Evolutionary conservation across 2,888 invertebrate genomes (phyloP).

Genomic region (Epinotia ramella): DNA sequence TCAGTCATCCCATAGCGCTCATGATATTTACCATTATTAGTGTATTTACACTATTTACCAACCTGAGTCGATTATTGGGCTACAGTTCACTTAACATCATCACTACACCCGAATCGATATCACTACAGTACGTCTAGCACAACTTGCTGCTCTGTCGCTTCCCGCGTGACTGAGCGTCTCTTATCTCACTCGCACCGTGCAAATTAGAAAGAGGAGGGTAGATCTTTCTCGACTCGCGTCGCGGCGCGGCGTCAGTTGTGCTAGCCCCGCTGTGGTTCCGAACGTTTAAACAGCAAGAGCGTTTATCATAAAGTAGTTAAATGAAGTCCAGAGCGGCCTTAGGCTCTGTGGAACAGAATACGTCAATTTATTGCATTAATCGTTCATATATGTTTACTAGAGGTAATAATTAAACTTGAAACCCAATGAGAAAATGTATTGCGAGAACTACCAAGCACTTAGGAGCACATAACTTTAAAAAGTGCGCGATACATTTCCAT

Average conservation of each 20-base stretch:
- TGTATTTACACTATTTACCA: too few relatives aligned
- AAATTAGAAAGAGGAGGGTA: too few relatives aligned
- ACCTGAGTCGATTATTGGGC: constrained; percentile 8
- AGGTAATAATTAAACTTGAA: background rate
- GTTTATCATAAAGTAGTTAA: constrained; percentile 44
- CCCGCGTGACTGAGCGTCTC: too few relatives aligned
- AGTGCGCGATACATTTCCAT: too few relatives aligned
- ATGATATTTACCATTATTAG: background rate
- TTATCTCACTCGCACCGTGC: too few relatives aligned
- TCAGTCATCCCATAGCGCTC: background rate
- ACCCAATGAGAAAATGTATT: background rate
- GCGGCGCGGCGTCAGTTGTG: too few relatives aligned
- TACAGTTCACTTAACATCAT: constrained; percentile 17
- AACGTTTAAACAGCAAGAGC: constrained; percentile 58
- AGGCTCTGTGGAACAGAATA: background rate
- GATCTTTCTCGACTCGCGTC: too few relatives aligned
- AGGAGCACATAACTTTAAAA: background rate
- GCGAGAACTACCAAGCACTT: background rate
- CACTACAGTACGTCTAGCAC: too few relatives aligned
- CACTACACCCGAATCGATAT: constrained; percentile 18
- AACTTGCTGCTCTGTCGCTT: too few relatives aligned
- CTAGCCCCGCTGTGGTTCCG: constrained; percentile 63
- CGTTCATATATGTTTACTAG: background rate
- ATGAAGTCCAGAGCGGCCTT: background rate
- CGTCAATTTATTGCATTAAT: constrained; percentile 9